phyloP scores from a whole-genome alignment of 1,140 invertebrate genomes.

The Nasonia giraulti region DNA sequence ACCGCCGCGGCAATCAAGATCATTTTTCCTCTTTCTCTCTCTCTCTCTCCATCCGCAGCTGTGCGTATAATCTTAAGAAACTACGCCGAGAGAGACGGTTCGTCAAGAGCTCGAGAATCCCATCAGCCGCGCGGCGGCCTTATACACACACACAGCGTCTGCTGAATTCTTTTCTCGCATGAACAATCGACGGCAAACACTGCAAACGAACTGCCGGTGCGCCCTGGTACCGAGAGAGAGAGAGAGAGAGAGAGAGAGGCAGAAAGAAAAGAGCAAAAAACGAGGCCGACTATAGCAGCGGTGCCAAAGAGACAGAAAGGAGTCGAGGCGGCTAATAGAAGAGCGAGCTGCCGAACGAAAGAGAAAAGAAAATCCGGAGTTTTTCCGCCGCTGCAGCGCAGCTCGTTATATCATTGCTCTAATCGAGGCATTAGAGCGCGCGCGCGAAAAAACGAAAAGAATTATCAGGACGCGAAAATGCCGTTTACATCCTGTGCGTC shows the following conservation, averaged over 20 bases:
- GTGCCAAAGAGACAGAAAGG: background rate
- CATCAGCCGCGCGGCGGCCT: background rate
- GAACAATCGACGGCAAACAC: slow-evolving; percentile 15
- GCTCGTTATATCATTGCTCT: slow-evolving; percentile 36
- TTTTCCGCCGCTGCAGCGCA: background rate
- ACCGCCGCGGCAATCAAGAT: no score
- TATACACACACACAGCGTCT: no score
- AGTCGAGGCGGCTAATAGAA: background rate
- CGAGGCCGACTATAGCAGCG: background rate
- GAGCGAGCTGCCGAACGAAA: slow-evolving; percentile 2
- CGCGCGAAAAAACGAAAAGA: slow-evolving; percentile 11
- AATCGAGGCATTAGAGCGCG: slow-evolving; percentile 26
- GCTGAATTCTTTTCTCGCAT: slow-evolving; percentile 1
- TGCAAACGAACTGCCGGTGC: background rate
- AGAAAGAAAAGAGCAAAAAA: background rate
- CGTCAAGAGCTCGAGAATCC: background rate
- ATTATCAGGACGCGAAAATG: slow-evolving; percentile 56
- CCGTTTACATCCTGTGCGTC: slow-evolving; percentile 62
- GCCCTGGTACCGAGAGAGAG: background rate
- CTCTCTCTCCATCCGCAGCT: background rate
- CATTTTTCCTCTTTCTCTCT: no score
- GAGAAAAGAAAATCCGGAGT: background rate
- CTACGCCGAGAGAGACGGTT: background rate
- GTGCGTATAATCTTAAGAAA: no score
- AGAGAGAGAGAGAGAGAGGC: background rate